Base-by-base conservation (phyloP, 2,797 vertebrate genomes). In the Coilia nasus region DNA sequence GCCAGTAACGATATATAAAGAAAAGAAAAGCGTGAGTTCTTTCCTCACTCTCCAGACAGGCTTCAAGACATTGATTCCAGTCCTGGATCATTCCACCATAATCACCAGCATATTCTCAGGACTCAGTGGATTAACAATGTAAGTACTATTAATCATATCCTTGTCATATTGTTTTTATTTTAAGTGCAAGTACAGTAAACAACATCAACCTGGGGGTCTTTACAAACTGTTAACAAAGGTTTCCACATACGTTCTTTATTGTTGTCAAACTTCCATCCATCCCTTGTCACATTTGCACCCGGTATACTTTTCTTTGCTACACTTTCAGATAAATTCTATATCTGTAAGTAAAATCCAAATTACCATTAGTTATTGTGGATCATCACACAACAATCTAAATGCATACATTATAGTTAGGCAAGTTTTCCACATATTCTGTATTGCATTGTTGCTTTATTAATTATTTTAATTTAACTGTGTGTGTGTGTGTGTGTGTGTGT, bases 1-100 rank as follows among this genome's bases (percentile, higher is more conserved):
- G 84, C 28, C 81, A 46, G 90, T 86, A 85, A 87, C 89, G 85
- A 86, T 94, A 87, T 86, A 95, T 94, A 96, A 94, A 94, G 90
- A 86, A 78, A 89, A 82, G 87, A 84, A 67, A 83, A n/a, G 21
- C 85, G 91, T 89, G 86, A 59, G 90, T 88, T 81, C 83, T 86
- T 88, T 75, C 81, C 87, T 85, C 80, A 90, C 90, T 88, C 84
- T 75, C 57, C 85, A 84, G 28, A 87, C 84, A 56, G 11, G 56
- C 57, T 88, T 89, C 47, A 88, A 92, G 93, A 91, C 91, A 91
- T 92, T 92, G 91, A 87, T 90, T 88, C 89, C 88, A 83, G 89
- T 78, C 81, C 87, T 41, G 81, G 88, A n/a, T 25, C 80, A 87
- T 78, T 80, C 89, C 82, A 57, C 86, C 86, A 25, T 82, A 78